Conservation (phyloP, 2,797 vertebrate genomes). For the Nasua narica region DNA sequence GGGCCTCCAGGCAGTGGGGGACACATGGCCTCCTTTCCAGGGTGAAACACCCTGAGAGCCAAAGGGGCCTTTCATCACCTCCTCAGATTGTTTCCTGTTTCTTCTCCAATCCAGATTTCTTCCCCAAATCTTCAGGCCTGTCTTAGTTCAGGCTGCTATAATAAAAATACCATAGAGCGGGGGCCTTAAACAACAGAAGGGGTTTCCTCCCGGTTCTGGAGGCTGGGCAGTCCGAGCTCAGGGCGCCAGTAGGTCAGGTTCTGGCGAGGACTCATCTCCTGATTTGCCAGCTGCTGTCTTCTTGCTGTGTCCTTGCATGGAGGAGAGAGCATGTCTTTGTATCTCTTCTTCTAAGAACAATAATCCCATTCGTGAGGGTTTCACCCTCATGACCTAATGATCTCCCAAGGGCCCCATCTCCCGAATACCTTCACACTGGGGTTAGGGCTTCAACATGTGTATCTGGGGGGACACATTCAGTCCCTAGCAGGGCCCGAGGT, state of each 20-base stretch:
- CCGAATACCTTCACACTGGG: neutral
- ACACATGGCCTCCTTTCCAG: neutral
- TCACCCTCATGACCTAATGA: neutral
- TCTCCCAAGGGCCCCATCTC: neutral
- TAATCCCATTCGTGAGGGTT: neutral
- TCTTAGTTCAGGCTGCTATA: neutral
- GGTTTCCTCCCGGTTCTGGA: neutral
- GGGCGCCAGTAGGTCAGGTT: too few species aligned
- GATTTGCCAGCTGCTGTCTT: neutral
- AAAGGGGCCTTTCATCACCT: neutral
- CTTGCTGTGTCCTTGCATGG: neutral
- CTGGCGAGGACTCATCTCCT: neutral
- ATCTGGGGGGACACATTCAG: neutral
- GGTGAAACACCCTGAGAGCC: neutral
- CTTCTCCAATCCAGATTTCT: neutral
- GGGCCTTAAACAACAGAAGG: neutral
- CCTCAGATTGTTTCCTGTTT: neutral
- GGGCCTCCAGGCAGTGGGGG: neutral
- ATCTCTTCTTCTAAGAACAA: neutral
- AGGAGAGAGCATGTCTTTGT: neutral
- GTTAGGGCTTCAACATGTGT: neutral
- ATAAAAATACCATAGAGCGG: neutral
- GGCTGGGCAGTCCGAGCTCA: neutral
- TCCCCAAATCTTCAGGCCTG: neutral
- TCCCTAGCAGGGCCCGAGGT: neutral